Conservation (phyloP, 2,113 vertebrate genomes). For the Misgurnus mizolepis region DNA sequence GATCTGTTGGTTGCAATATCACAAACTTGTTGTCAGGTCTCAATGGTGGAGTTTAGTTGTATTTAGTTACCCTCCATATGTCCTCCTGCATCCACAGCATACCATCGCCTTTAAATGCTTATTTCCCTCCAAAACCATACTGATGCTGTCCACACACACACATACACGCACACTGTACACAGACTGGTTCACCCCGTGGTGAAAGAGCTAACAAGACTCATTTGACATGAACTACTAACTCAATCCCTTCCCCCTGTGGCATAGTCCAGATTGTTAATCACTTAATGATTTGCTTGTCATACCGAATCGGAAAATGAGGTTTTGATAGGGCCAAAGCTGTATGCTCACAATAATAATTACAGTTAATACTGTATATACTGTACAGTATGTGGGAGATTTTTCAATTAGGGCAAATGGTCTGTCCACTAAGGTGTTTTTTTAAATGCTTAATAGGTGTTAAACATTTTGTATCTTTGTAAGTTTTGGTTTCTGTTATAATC, state of each 20-base stretch:
- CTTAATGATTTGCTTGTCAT: slow-evolving; percentile 31
- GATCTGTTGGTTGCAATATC: too few species aligned
- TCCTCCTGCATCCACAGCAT: slow-evolving; percentile 44
- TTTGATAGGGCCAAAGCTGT: slow-evolving; percentile 15
- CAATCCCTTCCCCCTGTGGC: slow-evolving; percentile 7
- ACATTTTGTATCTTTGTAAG: too few species aligned
- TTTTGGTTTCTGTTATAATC: not conserved
- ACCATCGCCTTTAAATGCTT: not conserved
- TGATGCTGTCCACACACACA: slow-evolving; percentile 34
- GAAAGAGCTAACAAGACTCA: slow-evolving; percentile 11
- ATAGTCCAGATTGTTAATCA: slow-evolving; percentile 26
- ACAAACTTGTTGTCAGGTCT: not conserved
- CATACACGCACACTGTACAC: not conserved
- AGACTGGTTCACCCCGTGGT: not conserved
- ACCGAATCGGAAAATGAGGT: slow-evolving; percentile 6
- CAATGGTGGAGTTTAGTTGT: slow-evolving; percentile 28
- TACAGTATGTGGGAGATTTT: too few species aligned
- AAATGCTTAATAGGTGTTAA: too few species aligned
- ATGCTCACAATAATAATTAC: not conserved
- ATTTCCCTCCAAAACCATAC: slow-evolving; percentile 27
- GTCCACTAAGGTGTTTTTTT: too few species aligned
- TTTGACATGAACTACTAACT: slow-evolving; percentile 23
- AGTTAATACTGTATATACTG: not conserved
- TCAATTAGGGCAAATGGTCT: too few species aligned
- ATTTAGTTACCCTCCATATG: slow-evolving; percentile 48